Conservation (phyloP, 2,113 vertebrate genomes). For the Pomatostomus ruficeps region DNA sequence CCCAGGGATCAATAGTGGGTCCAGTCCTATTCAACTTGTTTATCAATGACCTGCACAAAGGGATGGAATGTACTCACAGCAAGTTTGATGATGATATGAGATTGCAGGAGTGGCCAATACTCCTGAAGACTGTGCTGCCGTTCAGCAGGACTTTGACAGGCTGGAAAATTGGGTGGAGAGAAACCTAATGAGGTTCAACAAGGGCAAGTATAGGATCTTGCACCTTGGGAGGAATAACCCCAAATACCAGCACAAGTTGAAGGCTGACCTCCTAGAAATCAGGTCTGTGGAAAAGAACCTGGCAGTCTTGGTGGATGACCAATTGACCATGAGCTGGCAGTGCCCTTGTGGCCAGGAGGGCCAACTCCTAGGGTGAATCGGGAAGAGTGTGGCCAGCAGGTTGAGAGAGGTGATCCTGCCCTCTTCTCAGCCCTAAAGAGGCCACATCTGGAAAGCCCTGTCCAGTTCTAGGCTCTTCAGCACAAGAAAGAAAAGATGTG, state of each 20-base stretch:
- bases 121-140: not conserved
- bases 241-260: not conserved
- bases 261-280: not conserved
- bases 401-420: too few species aligned
- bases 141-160: not conserved
- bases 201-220: not conserved
- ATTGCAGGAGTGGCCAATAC: too few species aligned
- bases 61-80: not conserved
- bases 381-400: not conserved
- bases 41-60: not conserved
- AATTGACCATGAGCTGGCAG: not conserved
- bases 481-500: not conserved
- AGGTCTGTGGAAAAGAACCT: not conserved
- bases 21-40: not conserved
- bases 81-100: not conserved
- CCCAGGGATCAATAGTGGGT: not conserved
- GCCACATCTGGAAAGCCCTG: not conserved
- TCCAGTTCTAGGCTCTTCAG: not conserved
- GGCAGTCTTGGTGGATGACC: not conserved
- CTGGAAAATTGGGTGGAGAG: not conserved
- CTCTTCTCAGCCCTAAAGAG: not conserved
- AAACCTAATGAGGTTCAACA: not conserved
- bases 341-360: not conserved
- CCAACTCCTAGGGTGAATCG: fast-evolving
- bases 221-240: not conserved